Conservation (phyloP, 92 coral and sea anemone species). For the Epizoanthus scotinus region DNA sequence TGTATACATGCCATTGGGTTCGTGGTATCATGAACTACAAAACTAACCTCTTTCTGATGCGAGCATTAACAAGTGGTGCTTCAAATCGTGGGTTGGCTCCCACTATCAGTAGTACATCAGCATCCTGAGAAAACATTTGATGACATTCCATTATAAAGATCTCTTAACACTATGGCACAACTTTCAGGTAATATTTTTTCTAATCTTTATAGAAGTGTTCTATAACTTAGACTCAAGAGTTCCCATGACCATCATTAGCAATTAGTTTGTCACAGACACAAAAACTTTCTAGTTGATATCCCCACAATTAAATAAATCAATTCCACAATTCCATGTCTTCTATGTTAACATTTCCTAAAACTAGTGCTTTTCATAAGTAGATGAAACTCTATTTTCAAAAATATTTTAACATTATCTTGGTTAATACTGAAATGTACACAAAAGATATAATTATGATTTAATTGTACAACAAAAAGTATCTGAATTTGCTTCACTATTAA, state of each 20-base stretch:
- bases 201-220: too few relatives aligned
- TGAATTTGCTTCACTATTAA: background rate
- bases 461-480: background rate
- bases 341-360: background rate
- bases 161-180: background rate
- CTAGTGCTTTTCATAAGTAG: background rate
- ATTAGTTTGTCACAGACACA: too few relatives aligned
- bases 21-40: background rate
- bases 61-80: conserved; percentile 95
- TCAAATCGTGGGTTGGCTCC: conserved; percentile 97
- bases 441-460: background rate
- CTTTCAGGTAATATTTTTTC: too few relatives aligned
- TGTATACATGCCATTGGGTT: background rate
- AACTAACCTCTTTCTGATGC: conserved; percentile 88
- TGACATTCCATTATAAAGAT: background rate
- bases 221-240: too few relatives aligned
- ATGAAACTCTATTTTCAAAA: too few relatives aligned
- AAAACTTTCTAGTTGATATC: too few relatives aligned
- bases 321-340: too few relatives aligned
- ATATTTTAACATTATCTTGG: too few relatives aligned
- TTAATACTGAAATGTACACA: too few relatives aligned
- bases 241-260: too few relatives aligned
- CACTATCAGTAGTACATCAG: conserved; percentile 91
- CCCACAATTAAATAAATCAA: too few relatives aligned
- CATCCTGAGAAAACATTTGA: conserved; percentile 66